Evolutionary conservation across 2,888 invertebrate species (phyloP).

Genomic region (Drosophila pseudotakahashii): DNA sequence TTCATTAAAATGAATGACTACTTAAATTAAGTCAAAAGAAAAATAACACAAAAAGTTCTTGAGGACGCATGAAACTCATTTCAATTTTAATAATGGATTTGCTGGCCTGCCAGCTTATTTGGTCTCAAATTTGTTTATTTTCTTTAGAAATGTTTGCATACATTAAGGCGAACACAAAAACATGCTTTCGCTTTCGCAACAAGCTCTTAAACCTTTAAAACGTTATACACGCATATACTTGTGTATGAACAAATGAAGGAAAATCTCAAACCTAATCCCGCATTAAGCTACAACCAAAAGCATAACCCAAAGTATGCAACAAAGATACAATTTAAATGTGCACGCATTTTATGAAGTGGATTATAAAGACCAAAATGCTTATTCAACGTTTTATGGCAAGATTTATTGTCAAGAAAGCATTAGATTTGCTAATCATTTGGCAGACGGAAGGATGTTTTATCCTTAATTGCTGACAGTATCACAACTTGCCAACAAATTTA

Average conservation of each 20-base stretch:
- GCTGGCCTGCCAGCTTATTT: constrained; percentile 3
- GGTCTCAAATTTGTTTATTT: constrained; percentile 7
- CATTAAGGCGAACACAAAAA: constrained; percentile 24
- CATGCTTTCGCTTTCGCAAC: constrained; percentile 24
- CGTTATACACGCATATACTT: constrained; percentile 16
- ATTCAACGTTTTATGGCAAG: neutral
- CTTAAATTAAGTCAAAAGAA: neutral
- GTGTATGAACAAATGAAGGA: constrained; percentile 27
- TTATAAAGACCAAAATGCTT: constrained; percentile 11
- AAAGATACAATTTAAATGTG: constrained; percentile 15
- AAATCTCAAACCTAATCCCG: constrained; percentile 32
- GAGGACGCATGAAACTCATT: constrained; percentile 7
- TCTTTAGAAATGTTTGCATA: constrained; percentile 28
- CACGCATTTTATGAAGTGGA: constrained; percentile 22
- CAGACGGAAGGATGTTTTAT: neutral
- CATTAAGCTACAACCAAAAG: constrained; percentile 30
- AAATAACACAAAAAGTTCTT: constrained; percentile 1
- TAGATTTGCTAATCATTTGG: too few relatives aligned
- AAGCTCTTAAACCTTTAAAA: constrained; percentile 36
- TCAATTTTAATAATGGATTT: constrained; percentile 9
- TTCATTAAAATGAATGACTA: neutral
- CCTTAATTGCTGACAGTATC: neutral
- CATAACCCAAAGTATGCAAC: constrained; percentile 30
- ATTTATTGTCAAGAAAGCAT: neutral
- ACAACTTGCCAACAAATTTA: too few relatives aligned